Evolutionary conservation across 2,113 vertebrate species (phyloP).

Genomic region (cattle (Bos taurus)): DNA sequence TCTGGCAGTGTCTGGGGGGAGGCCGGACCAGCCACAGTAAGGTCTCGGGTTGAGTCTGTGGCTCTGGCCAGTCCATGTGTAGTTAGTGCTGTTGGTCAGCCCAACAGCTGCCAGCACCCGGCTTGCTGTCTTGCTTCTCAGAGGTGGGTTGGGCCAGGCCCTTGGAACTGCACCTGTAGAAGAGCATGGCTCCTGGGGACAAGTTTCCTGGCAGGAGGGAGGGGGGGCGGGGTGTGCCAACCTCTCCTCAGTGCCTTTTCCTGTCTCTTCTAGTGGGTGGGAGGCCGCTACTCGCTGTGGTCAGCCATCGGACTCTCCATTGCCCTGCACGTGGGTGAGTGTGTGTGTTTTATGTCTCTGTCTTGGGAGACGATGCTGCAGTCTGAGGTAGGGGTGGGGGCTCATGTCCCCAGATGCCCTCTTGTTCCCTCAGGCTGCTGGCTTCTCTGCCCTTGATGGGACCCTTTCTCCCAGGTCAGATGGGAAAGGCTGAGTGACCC

Average conservation of each 20-base stretch:
- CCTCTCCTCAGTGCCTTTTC: constrained; percentile 28
- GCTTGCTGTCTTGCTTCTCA: background rate
- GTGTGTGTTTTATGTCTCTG: background rate
- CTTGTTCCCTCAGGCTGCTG: background rate
- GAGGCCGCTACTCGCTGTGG: constrained; percentile 97
- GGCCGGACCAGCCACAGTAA: background rate
- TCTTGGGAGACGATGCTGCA: fast-evolving
- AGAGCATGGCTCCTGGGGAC: background rate
- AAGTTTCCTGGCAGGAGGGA: constrained; percentile 9
- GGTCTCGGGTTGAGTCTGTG: background rate
- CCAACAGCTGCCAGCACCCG: background rate
- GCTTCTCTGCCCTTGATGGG: background rate
- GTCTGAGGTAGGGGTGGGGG: background rate
- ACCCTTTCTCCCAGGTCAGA: background rate
- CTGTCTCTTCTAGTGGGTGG: constrained; percentile 91
- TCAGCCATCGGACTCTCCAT: constrained; percentile 98
- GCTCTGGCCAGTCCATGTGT: background rate
- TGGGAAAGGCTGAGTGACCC: background rate
- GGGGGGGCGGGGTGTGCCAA: constrained; percentile 33
- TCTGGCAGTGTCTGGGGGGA: background rate
- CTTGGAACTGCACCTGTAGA: background rate
- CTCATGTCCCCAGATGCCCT: background rate
- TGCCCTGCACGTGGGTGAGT: constrained; percentile 94
- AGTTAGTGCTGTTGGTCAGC: background rate
- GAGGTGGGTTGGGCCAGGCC: background rate